These are phyloP conservation scores for Chamaetylas fuelleborni DNA, from an alignment of 2,113 vertebrate species.

Conservation along the genomic window DNA sequence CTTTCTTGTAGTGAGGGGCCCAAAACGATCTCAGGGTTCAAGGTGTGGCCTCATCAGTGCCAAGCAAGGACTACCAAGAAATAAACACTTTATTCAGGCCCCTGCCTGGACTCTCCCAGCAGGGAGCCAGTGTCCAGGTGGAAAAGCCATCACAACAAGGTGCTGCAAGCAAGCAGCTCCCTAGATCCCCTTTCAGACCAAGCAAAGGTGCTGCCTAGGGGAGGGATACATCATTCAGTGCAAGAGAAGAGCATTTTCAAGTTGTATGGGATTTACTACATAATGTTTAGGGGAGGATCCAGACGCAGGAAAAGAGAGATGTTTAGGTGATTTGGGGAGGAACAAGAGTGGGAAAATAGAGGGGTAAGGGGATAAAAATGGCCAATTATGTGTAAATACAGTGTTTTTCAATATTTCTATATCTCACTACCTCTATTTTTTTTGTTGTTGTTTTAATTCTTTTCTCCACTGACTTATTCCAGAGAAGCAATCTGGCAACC, in stretches of 20 bases:
- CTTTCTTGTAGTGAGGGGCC: not conserved
- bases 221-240: not conserved
- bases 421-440: not conserved
- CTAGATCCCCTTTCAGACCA: not conserved
- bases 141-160: not conserved
- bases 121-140: not conserved
- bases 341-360: not conserved
- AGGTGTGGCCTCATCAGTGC: not conserved
- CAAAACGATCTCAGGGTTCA: not conserved
- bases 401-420: not conserved
- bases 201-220: fast-evolving
- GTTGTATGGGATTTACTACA: not conserved
- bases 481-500: not conserved
- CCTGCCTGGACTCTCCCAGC: not conserved
- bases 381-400: fast-evolving
- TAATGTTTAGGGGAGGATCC: not conserved
- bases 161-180: not conserved
- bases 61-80: fast-evolving
- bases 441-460: not conserved
- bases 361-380: not conserved
- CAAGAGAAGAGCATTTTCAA: not conserved
- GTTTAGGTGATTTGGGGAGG: not conserved
- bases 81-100: not conserved
- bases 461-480: not conserved
- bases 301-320: not conserved